Conservation (phyloP, 2,113 vertebrate species). For the Pontoporia blainvillei region DNA sequence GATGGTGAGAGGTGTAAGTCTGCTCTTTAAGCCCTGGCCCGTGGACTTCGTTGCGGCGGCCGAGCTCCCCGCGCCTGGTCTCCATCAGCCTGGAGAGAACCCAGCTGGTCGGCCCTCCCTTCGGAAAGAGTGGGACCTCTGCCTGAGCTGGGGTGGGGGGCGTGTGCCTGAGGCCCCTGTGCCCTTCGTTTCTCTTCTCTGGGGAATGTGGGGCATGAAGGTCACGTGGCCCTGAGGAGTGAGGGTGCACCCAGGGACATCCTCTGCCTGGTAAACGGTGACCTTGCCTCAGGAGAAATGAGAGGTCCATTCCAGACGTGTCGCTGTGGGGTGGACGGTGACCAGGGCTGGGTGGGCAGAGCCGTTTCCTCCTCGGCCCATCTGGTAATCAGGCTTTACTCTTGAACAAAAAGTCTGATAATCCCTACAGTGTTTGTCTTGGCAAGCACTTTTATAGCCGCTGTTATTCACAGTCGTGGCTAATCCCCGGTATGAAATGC, state of each 20-base stretch:
- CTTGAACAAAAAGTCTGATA: not conserved
- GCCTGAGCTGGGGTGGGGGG: not conserved
- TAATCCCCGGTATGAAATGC: rapidly evolving
- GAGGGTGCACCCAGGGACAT: rapidly evolving
- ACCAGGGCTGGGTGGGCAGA: not conserved
- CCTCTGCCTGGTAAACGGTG: rapidly evolving
- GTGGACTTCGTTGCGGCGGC: rapidly evolving
- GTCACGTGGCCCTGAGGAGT: rapidly evolving
- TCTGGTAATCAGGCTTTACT: not conserved
- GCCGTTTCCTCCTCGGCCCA: not conserved
- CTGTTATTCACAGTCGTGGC: rapidly evolving
- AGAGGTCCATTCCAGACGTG: rapidly evolving
- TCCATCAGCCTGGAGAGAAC: not conserved
- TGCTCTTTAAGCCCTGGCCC: not conserved
- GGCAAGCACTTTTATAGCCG: rapidly evolving
- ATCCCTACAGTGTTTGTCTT: not conserved
- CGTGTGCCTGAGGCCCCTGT: not conserved
- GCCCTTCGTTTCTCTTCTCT: not conserved
- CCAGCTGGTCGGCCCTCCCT: rapidly evolving
- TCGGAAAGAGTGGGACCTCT: rapidly evolving
- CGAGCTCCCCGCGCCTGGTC: not conserved
- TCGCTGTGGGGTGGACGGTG: rapidly evolving
- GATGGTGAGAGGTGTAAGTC: rapidly evolving
- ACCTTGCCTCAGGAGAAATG: rapidly evolving
- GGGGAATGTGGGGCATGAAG: not conserved